phyloP scores from a whole-genome alignment of 2,888 invertebrate genomes.

The Agrotis clavis region DNA sequence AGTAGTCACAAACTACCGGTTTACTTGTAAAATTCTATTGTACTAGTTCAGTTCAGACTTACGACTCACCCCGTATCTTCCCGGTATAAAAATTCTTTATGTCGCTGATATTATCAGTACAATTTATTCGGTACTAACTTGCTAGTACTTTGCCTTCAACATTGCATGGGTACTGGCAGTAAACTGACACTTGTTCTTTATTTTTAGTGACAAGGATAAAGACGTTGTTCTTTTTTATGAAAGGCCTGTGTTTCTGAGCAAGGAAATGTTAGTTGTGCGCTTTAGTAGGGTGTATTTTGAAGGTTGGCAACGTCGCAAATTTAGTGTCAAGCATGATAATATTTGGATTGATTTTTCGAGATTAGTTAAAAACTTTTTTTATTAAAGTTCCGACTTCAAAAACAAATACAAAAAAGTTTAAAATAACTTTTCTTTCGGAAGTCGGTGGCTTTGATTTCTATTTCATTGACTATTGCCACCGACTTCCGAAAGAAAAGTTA shows the following conservation, averaged over 20 bases:
- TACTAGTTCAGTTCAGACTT: conserved; percentile 32
- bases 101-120: conserved; percentile 37
- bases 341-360: too few relatives aligned
- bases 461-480: too few relatives aligned
- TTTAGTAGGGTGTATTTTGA: neutral
- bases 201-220: conserved; percentile 18
- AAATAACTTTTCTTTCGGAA: too few relatives aligned
- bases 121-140: conserved; percentile 48
- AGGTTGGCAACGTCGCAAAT: neutral
- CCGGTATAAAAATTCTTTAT: conserved; percentile 43
- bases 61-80: conserved; percentile 35
- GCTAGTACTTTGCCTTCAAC: conserved; percentile 25
- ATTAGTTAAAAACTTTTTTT: too few relatives aligned
- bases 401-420: too few relatives aligned
- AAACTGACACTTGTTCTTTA: conserved; percentile 23
- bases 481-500: too few relatives aligned
- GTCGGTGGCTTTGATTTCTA: too few relatives aligned
- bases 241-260: conserved; percentile 1
- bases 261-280: neutral
- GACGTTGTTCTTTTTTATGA: neutral
- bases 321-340: too few relatives aligned
- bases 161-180: conserved; percentile 47
- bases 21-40: conserved; percentile 37
- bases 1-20: conserved; percentile 11
- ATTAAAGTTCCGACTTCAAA: too few relatives aligned